Evolutionary conservation across 2,797 vertebrate species (phyloP), one percentile per base, ranked within the genome.

Genomic region (Cyprinodon diabolis): DNA sequence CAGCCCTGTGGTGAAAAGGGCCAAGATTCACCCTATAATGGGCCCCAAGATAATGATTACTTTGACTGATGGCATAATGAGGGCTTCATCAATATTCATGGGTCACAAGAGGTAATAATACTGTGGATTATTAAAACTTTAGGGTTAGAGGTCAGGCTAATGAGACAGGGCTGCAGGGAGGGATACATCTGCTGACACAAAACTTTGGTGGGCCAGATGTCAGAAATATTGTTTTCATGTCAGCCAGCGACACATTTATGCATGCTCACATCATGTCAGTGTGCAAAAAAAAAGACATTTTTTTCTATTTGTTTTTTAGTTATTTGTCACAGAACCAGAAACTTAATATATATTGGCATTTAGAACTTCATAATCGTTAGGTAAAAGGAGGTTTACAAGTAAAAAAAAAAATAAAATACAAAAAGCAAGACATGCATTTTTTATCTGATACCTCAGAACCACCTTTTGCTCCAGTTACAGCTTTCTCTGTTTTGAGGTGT

Each of bases 51-150:
- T 93, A 88, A 93, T 93, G 90, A 93, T 93, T 88, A 92, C 90
- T 87, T 88, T 93, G 89, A 94, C 84, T 92, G 91, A 94, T 94
- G 90, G 90, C 89, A 93, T 94, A 94, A 95, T 94, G 92, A 94
- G 89, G 79, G 63, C 80, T 89, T 90, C 84, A 93, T 94, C 93
- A 94, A 94, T 94, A 94, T 94, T 91, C 90, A 93, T 87, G 81
- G 90, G 90, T 92, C 92, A 90, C 88, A 30, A 71, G 90, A 88
- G 90, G 85, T 85, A 83, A 87, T 85, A 76, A 89, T 91, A 87
- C 87, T 88, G 85, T 86, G 88, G 86, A 91, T 94, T 93, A 93
- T 94, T 94, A 91, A 92, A 91, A 90, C 82, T 82, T 86, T 69
- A 71, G 89, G 92, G 87, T 93, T 88, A 92, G 87, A 93, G 93